Conservation (phyloP, 2,113 vertebrate genomes). For the Ceyx cyanopectus region DNA sequence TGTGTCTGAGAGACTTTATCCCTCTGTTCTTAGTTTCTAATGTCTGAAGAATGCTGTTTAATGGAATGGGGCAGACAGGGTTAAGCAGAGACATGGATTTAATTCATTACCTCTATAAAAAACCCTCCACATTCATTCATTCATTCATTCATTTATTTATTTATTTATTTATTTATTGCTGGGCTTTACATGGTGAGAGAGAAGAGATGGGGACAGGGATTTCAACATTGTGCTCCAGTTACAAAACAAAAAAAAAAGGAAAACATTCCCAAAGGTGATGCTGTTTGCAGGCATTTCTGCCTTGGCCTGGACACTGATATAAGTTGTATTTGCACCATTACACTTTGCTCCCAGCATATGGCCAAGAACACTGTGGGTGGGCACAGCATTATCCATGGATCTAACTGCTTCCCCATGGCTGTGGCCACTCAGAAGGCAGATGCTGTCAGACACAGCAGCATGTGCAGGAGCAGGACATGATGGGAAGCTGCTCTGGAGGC, state of each 20-base stretch:
- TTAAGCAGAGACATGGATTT: not conserved
- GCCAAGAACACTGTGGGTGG: too few species aligned
- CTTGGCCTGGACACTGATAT: not conserved
- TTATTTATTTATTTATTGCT: not conserved
- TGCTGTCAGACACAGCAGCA: not conserved
- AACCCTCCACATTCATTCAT: not conserved
- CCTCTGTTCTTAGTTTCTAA: not conserved
- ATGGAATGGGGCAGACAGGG: not conserved
- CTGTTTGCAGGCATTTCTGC: not conserved
- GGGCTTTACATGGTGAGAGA: not conserved
- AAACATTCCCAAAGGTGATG: not conserved
- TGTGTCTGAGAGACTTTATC: not conserved
- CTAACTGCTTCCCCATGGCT: not conserved
- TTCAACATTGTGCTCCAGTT: not conserved
- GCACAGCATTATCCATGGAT: not conserved
- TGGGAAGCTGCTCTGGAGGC: not conserved
- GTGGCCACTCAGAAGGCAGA: not conserved
- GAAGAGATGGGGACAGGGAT: not conserved
- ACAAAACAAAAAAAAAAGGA: not conserved
- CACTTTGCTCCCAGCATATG: not conserved
- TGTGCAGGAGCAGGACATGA: not conserved
- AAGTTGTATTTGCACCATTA: not conserved
- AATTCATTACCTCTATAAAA: conserved; percentile 9
- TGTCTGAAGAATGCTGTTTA: not conserved
- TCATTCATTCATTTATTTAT: too few species aligned